Evolutionary conservation across 2,888 invertebrate species (phyloP).

Genomic region (Brenthis hecate): DNA sequence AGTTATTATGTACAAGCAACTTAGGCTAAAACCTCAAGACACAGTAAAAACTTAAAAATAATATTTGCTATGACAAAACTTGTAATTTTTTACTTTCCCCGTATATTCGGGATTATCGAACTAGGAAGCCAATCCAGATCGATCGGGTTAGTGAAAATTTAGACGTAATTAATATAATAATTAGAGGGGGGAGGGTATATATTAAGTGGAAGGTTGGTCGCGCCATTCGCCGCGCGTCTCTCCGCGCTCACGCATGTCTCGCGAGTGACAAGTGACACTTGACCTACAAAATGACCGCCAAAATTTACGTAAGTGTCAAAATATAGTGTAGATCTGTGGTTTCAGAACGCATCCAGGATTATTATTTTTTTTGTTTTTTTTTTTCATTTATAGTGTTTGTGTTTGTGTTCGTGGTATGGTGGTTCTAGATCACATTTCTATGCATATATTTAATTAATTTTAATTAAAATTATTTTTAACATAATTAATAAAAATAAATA

Average conservation of each 20-base stretch:
- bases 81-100: slow-evolving; percentile 25
- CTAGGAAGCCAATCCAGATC: slow-evolving; percentile 73
- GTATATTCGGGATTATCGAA: slow-evolving; percentile 53
- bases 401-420: slow-evolving; percentile 49
- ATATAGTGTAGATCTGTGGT: slow-evolving; percentile 70
- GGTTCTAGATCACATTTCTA: slow-evolving; percentile 75
- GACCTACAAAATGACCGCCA: slow-evolving; percentile 72
- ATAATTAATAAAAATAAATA: not conserved
- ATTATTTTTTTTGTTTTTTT: slow-evolving; percentile 34
- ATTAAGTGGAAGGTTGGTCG: slow-evolving; percentile 51
- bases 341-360: slow-evolving; percentile 68
- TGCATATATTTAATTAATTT: slow-evolving; percentile 55
- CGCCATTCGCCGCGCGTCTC: slow-evolving; percentile 76
- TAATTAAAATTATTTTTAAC: not conserved
- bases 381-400: slow-evolving; percentile 41
- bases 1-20: too few relatives aligned
- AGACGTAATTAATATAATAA: slow-evolving; percentile 77
- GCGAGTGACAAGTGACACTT: slow-evolving; percentile 73
- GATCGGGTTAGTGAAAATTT: slow-evolving; percentile 70
- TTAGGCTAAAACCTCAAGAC: too few relatives aligned
- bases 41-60: not conserved
- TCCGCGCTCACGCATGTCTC: slow-evolving; percentile 70
- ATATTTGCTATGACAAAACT: not conserved
- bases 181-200: slow-evolving; percentile 77
- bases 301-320: slow-evolving; percentile 80